These are phyloP conservation scores for Kryptopterus vitreolus DNA, from an alignment of 2,797 vertebrate genomes.

Conservation along the genomic window DNA sequence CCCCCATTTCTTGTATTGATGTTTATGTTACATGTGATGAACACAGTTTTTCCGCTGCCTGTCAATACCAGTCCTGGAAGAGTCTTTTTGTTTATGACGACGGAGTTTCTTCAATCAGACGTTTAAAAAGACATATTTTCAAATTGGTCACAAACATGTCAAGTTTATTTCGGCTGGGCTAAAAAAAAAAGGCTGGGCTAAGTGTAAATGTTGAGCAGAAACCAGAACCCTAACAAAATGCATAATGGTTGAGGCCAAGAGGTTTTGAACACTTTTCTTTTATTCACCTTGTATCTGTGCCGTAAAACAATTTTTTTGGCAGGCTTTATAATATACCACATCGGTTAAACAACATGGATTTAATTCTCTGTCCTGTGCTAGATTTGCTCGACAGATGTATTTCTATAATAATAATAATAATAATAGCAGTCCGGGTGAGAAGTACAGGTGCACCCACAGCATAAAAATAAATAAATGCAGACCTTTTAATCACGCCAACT, in stretches of 20 bases:
- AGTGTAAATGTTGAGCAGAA: no score
- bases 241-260: not conserved
- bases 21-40: no score
- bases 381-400: not conserved
- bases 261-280: not conserved
- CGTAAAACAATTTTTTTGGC: not conserved
- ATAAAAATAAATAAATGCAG: slow-evolving; percentile 4
- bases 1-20: no score
- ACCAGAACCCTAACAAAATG: not conserved
- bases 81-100: not conserved
- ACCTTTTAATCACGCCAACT: no score
- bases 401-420: not conserved
- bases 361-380: no score
- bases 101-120: not conserved
- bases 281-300: not conserved
- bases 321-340: not conserved
- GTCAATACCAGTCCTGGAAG: not conserved
- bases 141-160: no score
- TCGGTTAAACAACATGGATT: no score
- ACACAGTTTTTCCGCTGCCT: no score
- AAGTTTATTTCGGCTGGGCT: no score
- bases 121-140: not conserved
- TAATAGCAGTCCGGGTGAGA: not conserved
- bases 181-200: no score
- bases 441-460: not conserved